These are phyloP conservation scores for Gallinago solitaria DNA, from an alignment of 2,797 vertebrate species.

Conservation along the genomic window DNA sequence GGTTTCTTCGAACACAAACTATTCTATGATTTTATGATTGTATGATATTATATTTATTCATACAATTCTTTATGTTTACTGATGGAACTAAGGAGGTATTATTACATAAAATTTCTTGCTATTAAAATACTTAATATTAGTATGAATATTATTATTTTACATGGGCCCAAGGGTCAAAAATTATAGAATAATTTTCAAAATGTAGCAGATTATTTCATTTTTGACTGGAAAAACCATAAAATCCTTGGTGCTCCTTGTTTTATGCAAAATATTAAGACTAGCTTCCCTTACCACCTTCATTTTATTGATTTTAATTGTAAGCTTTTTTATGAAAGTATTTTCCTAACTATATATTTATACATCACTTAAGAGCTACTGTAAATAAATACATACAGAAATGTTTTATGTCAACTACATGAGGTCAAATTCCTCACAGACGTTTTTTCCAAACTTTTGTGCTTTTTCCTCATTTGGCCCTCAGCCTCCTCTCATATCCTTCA, in stretches of 20 bases:
- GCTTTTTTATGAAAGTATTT: background rate
- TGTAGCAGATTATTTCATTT: background rate
- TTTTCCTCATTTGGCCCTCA: background rate
- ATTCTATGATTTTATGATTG: background rate
- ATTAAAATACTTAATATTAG: background rate
- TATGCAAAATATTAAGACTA: background rate
- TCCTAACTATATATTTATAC: background rate
- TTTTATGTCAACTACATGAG: background rate
- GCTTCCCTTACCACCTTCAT: background rate
- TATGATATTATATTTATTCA: background rate
- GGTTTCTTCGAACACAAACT: too few relatives aligned
- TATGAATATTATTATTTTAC: background rate
- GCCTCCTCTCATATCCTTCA: background rate
- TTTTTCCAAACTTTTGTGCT: background rate
- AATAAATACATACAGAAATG: background rate
- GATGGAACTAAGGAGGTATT: background rate
- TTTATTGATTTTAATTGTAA: background rate
- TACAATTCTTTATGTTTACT: background rate
- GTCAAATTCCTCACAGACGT: background rate
- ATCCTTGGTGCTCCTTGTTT: background rate
- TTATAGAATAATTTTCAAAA: background rate
- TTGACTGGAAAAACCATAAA: background rate
- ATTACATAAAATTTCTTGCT: background rate
- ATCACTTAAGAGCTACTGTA: background rate
- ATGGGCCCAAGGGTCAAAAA: background rate